Conservation (phyloP, 2,888 invertebrate species). For the Sialis fuliginosa region DNA sequence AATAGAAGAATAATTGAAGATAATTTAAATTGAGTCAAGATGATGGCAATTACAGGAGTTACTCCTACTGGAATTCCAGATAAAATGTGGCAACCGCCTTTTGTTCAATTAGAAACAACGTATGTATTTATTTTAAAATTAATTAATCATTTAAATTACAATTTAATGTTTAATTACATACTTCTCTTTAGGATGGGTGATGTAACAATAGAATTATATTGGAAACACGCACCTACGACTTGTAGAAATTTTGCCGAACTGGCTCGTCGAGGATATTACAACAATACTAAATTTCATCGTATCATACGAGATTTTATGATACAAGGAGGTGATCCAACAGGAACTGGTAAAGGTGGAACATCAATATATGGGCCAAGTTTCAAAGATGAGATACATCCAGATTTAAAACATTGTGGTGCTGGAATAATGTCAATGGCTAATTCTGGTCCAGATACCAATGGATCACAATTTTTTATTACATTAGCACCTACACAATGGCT, state of each 20-base stretch:
- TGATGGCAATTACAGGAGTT: conserved; percentile 31
- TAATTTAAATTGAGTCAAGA: conserved; percentile 6
- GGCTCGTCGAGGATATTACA: conserved; percentile 83
- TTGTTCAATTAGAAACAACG: conserved; percentile 70
- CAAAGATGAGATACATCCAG: conserved; percentile 86
- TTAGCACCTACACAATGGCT: conserved; percentile 94
- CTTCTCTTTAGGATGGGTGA: conserved; percentile 68
- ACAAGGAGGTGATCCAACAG: conserved; percentile 94
- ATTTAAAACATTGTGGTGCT: conserved; percentile 86
- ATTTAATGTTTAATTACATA: background rate
- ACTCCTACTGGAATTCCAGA: conserved; percentile 61
- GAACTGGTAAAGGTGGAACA: conserved; percentile 87
- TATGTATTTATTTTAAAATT: conserved; percentile 26
- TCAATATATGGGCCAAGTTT: conserved; percentile 94
- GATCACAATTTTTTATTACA: conserved; percentile 97
- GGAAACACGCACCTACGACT: conserved; percentile 96
- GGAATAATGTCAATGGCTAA: conserved; percentile 96
- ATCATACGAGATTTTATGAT: conserved; percentile 90
- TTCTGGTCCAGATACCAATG: conserved; percentile 90
- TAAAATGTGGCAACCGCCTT: conserved; percentile 77
- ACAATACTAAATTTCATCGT: conserved; percentile 89
- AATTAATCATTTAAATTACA: background rate
- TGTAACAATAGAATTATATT: conserved; percentile 83
- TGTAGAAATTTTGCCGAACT: conserved; percentile 96
- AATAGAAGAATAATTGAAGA: too few relatives aligned